phyloP scores from a whole-genome alignment of 2,888 invertebrate genomes.

The Agriopis marginaria region DNA sequence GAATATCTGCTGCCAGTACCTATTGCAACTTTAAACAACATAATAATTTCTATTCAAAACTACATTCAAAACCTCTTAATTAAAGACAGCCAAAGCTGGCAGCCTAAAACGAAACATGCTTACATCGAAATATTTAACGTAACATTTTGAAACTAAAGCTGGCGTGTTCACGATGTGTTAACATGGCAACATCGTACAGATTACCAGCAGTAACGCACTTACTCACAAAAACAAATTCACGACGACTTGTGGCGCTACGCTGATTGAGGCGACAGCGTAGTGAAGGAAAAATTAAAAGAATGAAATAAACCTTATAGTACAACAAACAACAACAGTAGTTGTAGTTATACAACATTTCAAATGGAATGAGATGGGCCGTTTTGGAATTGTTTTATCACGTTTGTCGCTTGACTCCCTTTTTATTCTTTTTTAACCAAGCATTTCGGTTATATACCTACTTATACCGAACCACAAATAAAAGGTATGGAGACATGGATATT shows the following conservation, averaged over 20 bases:
- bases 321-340: too few relatives aligned
- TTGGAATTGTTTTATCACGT: too few relatives aligned
- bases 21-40: constrained; percentile 3
- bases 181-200: constrained; percentile 28
- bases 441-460: too few relatives aligned
- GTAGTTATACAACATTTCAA: too few relatives aligned
- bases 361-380: too few relatives aligned
- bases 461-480: too few relatives aligned
- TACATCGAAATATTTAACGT: constrained; percentile 56
- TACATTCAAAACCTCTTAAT: constrained; percentile 36
- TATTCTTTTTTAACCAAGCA: too few relatives aligned
- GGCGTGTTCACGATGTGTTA: constrained; percentile 39
- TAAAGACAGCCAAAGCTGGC: constrained; percentile 37
- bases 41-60: constrained; percentile 22
- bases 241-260: background rate
- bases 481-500: too few relatives aligned
- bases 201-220: constrained; percentile 12
- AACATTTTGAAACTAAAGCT: constrained; percentile 50
- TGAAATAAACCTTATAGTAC: too few relatives aligned
- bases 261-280: too few relatives aligned
- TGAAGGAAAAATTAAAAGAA: too few relatives aligned
- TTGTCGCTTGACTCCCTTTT: too few relatives aligned
- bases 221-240: background rate
- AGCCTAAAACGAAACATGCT: constrained; percentile 40
- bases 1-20: background rate